Percentiles rank a stretch among this genome's conserved stretches.
phyloP scores from a whole-genome alignment of 2,797 vertebrate species.

The Sebastes umbrosus region DNA sequence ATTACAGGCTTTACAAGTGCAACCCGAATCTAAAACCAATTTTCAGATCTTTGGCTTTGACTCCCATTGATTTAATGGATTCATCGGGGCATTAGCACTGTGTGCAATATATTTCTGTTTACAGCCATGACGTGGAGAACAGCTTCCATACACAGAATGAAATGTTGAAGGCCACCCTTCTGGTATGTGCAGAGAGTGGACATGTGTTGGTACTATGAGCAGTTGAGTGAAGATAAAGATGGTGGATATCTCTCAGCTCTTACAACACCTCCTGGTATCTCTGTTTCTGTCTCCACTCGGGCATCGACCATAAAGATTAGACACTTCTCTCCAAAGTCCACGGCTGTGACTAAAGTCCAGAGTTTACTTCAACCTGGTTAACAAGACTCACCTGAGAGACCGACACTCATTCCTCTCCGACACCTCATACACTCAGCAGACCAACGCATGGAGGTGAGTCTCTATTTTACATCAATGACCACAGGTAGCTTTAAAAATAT shows the following conservation, averaged over 20 bases:
- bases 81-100: neutral
- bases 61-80: neutral
- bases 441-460: constrained; percentile 27
- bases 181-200: neutral
- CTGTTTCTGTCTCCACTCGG: neutral
- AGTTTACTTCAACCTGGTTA: constrained; percentile 38
- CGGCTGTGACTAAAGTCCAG: constrained; percentile 43
- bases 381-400: constrained; percentile 21
- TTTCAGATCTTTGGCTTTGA: neutral
- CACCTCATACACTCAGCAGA: neutral
- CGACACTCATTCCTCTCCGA: constrained; percentile 1
- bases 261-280: constrained; percentile 46
- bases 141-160: neutral
- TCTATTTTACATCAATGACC: neutral
- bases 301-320: constrained; percentile 61
- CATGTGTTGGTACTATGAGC: neutral
- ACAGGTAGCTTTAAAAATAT: no score
- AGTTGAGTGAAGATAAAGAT: neutral
- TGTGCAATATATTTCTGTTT: neutral
- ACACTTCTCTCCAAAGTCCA: constrained; percentile 16
- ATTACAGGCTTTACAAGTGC: neutral
- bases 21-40: neutral
- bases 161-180: neutral
- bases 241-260: constrained; percentile 6
- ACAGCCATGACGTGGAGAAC: neutral